These are phyloP conservation scores for Pogonophryne albipinna DNA, from an alignment of 2,797 vertebrate genomes.

Conservation along the genomic window DNA sequence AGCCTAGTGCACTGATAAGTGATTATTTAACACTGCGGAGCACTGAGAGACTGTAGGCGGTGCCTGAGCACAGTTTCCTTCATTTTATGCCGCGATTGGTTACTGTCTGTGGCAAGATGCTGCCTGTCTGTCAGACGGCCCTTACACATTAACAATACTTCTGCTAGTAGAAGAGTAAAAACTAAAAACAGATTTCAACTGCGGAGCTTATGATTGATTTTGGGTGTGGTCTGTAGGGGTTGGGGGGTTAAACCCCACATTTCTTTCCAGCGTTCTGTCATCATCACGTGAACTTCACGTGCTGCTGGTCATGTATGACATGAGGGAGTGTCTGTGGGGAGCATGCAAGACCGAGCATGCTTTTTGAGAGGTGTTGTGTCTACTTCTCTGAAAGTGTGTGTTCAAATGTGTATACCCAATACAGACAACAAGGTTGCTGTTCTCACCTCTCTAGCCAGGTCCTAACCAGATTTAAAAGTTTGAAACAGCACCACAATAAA, in stretches of 20 bases:
- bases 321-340: conserved; percentile 46
- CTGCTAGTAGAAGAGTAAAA: conserved; percentile 25
- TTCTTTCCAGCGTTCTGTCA: conserved; percentile 19
- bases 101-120: conserved; percentile 40
- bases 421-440: conserved; percentile 16
- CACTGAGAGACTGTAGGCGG: conserved; percentile 62
- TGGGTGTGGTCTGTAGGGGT: neutral
- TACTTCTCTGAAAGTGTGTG: neutral
- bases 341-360: conserved; percentile 48
- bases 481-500: conserved; percentile 39
- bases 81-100: conserved; percentile 50
- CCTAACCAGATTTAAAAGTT: conserved; percentile 12
- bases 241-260: conserved; percentile 6
- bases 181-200: conserved; percentile 2
- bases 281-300: conserved; percentile 53
- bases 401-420: neutral
- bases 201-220: conserved; percentile 2
- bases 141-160: conserved; percentile 46
- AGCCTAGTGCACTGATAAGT: conserved; percentile 60
- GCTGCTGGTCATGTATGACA: conserved; percentile 64
- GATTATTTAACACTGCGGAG: conserved; percentile 74
- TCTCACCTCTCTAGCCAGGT: conserved; percentile 14
- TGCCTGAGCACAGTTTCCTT: conserved; percentile 39
- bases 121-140: conserved; percentile 23
- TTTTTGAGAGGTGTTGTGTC: conserved; percentile 18